Base-by-base conservation (phyloP, 1,140 invertebrate genomes). In the Papilio dardanus region DNA sequence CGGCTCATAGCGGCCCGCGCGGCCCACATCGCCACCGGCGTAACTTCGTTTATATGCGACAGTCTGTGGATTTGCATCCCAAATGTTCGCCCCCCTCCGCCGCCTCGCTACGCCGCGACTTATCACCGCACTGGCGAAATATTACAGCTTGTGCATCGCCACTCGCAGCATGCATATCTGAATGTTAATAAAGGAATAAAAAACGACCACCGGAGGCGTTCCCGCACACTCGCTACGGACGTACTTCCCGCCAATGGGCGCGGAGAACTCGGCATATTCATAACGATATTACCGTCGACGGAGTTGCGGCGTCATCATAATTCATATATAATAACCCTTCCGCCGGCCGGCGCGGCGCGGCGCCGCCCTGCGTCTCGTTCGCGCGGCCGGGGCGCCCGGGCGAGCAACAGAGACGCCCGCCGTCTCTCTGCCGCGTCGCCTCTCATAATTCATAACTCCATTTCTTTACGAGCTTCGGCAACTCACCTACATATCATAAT, bases 291-390 rank as follows among this genome's bases (percentile, higher is more conserved):
- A 92, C 92, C 86, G 92, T 87, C 90, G 89, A 81, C 90, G 88
- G 89, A 89, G 88, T 82, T 81, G 83, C 88, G 84, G 84, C 89
- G 89, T 91, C 90, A 86, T 93, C 92, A 93, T 93, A 92, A 93
- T 92, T 93, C 92, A 93, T 93, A 93, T 86, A 92, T 93, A 93
- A 93, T 93, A 93, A 93, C 92, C 92, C 92, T 93, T 93, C 87
- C 84, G 85, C 87, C 87, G 86, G 79, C 84, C 84, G 87, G 76
- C 79, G 83, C 86, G 82, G 75, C 83, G 87, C 87, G 83, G 81
- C 74, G 85, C 85, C 84, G 88, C 86, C 85, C 86, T 86, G 83
- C 87, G 77, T 92, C 88, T 91, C 91, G 77, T 88, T 92, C 90
- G 69, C 85, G 76, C 91, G 33, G 77, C 58, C 46, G 62, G 30